A percentile compares a stretch with the other conserved stretches of the same genome.
Evolutionary conservation across 2,797 vertebrate species (phyloP).

Genomic region (Oophaga sylvatica): DNA sequence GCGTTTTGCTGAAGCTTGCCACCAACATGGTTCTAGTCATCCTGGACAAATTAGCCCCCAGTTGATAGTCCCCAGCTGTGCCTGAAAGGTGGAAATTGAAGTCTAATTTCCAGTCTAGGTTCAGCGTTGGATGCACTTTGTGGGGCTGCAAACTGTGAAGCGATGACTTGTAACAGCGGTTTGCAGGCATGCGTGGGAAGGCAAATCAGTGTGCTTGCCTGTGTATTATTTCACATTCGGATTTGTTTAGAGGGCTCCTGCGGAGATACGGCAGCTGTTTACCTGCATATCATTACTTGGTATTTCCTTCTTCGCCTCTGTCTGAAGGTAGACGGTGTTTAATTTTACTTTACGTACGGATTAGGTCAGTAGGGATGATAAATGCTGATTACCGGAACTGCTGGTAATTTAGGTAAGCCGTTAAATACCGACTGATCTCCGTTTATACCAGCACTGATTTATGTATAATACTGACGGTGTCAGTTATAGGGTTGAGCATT

Average conservation of each 20-base stretch:
- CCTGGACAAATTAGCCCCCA: constrained; percentile 35
- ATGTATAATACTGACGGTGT: neutral
- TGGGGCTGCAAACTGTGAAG: constrained; percentile 49
- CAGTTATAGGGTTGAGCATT: no score
- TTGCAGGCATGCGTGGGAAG: constrained; percentile 43
- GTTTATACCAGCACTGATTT: neutral
- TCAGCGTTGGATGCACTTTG: constrained; percentile 32
- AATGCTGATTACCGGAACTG: neutral
- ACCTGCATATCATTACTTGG: constrained; percentile 44
- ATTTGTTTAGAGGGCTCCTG: constrained; percentile 44
- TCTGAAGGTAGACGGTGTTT: neutral
- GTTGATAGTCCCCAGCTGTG: constrained; percentile 4
- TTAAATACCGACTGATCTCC: neutral
- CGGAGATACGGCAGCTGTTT: constrained; percentile 45
- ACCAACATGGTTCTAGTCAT: neutral
- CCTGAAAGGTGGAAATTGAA: constrained; percentile 39
- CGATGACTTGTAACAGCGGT: constrained; percentile 43
- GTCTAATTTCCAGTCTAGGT: constrained; percentile 31
- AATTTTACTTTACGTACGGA: neutral
- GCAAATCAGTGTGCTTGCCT: constrained; percentile 14
- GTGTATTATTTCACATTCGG: constrained; percentile 42
- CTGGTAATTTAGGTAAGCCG: neutral
- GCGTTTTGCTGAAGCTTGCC: neutral
- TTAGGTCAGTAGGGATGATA: constrained; percentile 6
- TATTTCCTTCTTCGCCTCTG: neutral